These are phyloP conservation scores for Mesoclemmys tuberculata DNA, from an alignment of 2,113 vertebrate genomes.

Conservation along the genomic window DNA sequence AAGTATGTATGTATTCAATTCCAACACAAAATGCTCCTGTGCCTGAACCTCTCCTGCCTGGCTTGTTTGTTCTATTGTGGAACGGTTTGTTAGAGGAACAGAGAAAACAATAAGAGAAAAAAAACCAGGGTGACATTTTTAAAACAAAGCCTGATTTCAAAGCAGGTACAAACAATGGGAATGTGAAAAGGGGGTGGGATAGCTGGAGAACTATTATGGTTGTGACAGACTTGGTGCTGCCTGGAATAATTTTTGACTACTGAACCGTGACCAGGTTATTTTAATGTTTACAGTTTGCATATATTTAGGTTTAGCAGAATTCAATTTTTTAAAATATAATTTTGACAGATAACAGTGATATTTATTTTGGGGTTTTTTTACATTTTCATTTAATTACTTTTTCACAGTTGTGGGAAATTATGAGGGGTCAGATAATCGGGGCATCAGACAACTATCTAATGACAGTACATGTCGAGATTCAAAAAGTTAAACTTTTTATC, in stretches of 20 bases:
- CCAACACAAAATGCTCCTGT: slow-evolving; percentile 62
- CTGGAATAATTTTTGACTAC: background rate
- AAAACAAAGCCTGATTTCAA: slow-evolving; percentile 15
- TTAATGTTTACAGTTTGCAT: background rate
- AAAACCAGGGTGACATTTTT: slow-evolving; percentile 29
- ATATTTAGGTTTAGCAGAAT: too few relatives aligned
- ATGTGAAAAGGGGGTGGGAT: background rate
- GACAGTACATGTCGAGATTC: background rate
- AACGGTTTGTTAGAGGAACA: slow-evolving; percentile 61
- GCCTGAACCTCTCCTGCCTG: slow-evolving; percentile 53
- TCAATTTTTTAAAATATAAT: too few relatives aligned
- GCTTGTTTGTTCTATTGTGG: slow-evolving; percentile 66
- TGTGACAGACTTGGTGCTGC: background rate
- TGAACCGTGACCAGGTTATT: slow-evolving; percentile 2
- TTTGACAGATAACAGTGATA: too few relatives aligned
- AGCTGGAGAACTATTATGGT: background rate
- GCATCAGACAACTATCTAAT: background rate
- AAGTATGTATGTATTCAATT: slow-evolving; percentile 74
- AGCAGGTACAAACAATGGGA: background rate
- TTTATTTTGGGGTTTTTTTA: too few relatives aligned
- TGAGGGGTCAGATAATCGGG: background rate
- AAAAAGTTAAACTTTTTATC: background rate
- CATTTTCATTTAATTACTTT: too few relatives aligned
- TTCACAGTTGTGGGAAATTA: background rate
- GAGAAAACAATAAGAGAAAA: slow-evolving; percentile 44